These are phyloP conservation scores for Leptoclinus maculatus DNA, from an alignment of 2,797 vertebrate species.

Conservation along the genomic window DNA sequence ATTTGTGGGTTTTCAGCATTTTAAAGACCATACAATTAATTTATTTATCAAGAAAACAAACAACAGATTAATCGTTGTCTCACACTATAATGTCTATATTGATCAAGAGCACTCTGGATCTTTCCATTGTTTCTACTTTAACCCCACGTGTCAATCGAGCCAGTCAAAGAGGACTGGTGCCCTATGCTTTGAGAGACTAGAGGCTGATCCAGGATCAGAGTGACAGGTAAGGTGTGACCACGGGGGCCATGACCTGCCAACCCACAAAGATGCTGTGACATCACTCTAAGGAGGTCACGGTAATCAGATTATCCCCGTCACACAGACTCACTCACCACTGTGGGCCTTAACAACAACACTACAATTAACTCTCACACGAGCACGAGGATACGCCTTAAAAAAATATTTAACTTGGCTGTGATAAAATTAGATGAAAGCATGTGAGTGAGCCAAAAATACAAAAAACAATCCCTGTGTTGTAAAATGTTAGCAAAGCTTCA, in stretches of 20 bases:
- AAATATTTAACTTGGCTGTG: conserved; percentile 7
- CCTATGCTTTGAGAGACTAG: conserved; percentile 43
- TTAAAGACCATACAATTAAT: not conserved
- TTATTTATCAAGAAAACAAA: not conserved
- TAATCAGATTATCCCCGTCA: conserved; percentile 81
- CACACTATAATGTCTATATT: not conserved
- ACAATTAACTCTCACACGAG: conserved; percentile 6
- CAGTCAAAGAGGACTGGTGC: conserved; percentile 20
- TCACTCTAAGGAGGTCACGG: conserved; percentile 74
- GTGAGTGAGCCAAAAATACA: conserved; percentile 58
- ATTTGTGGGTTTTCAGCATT: not conserved
- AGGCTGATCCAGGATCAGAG: conserved; percentile 64
- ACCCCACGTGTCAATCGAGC: not conserved
- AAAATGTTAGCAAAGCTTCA: conserved; percentile 36
- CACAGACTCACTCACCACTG: conserved; percentile 36
- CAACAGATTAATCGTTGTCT: not conserved
- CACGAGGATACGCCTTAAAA: not conserved
- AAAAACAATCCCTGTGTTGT: conserved; percentile 28
- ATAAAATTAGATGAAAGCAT: conserved; percentile 67
- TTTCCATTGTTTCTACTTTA: conserved; percentile 14
- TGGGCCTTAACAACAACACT: conserved; percentile 41
- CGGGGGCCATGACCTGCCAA: conserved; percentile 66
- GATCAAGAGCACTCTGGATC: not conserved
- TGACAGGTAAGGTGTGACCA: conserved; percentile 66
- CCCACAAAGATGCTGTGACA: conserved; percentile 75